A percentile compares a stretch with the other conserved stretches of the same genome.
These are phyloP conservation scores for Aricia agestis DNA, from an alignment of 1,140 invertebrate genomes.

Conservation along the genomic window DNA sequence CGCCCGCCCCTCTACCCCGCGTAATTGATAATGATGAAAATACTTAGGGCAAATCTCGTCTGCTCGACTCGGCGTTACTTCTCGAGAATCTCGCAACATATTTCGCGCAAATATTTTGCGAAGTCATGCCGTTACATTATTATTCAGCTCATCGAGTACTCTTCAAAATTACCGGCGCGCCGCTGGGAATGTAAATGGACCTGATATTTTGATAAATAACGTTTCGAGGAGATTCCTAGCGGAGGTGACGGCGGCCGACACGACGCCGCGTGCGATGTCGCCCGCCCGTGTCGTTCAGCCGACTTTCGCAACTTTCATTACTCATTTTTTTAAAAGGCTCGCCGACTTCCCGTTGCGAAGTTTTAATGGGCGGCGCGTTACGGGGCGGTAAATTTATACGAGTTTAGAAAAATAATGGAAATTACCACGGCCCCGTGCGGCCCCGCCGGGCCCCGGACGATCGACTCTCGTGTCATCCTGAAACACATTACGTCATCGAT, in stretches of 20 bases:
- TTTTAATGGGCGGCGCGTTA: constrained; percentile 10
- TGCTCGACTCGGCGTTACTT: not conserved
- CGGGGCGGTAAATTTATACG: constrained; percentile 10
- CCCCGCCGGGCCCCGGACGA: not conserved
- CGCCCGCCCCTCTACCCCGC: not conserved
- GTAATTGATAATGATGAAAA: constrained; percentile 11
- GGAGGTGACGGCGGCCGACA: not conserved
- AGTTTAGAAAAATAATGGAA: constrained; percentile 9
- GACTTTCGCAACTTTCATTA: constrained; percentile 1
- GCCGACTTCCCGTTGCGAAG: not conserved
- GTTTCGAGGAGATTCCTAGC: not conserved
- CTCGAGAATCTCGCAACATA: not conserved
- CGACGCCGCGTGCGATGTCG: too few species aligned
- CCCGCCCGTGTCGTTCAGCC: not conserved
- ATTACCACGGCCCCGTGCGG: not conserved
- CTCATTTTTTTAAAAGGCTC: constrained; percentile 10
- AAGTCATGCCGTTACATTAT: not conserved
- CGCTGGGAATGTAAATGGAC: not conserved
- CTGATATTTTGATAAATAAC: not conserved
- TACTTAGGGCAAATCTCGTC: not conserved
- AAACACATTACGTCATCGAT: not conserved
- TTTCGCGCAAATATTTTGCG: not conserved
- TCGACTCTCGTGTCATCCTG: not conserved
- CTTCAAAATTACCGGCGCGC: not conserved
- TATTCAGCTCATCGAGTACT: not conserved